phyloP scores from a whole-genome alignment of 2,113 vertebrate genomes.

The Stegostoma tigrinum region DNA sequence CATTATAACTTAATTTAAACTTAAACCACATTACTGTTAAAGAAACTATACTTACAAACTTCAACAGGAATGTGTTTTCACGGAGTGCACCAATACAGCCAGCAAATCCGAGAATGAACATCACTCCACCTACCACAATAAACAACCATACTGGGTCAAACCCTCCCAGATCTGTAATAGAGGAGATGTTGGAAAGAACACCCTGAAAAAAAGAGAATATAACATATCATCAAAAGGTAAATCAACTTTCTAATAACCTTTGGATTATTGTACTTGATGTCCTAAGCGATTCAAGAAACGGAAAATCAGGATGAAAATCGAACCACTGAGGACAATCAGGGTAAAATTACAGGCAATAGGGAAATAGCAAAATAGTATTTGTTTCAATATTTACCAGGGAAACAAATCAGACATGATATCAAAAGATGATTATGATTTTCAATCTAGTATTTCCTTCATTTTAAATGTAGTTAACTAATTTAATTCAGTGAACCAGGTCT shows the following conservation, averaged over 20 bases:
- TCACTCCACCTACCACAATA: slow-evolving; percentile 77
- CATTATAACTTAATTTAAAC: background rate
- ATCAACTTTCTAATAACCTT: background rate
- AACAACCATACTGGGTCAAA: slow-evolving; percentile 90
- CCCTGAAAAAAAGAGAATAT: slow-evolving; percentile 55
- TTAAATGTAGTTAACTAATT: no score
- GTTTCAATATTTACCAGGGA: no score
- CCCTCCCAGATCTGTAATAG: slow-evolving; percentile 81
- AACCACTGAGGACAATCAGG: no score
- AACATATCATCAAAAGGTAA: background rate
- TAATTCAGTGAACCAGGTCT: no score
- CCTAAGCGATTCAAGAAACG: background rate
- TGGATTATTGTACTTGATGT: background rate
- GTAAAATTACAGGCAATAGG: no score
- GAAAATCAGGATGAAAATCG: background rate
- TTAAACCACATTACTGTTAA: background rate
- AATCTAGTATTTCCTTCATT: no score
- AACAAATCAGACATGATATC: no score
- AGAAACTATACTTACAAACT: slow-evolving; percentile 72
- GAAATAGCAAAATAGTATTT: no score
- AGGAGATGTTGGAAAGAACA: slow-evolving; percentile 79
- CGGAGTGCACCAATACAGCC: slow-evolving; percentile 84
- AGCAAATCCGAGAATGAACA: slow-evolving; percentile 84
- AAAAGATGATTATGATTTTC: no score
- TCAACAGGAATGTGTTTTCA: slow-evolving; percentile 82